Evolutionary conservation across 2,888 invertebrate genomes (phyloP).

Genomic region (Dryobota labecula): DNA sequence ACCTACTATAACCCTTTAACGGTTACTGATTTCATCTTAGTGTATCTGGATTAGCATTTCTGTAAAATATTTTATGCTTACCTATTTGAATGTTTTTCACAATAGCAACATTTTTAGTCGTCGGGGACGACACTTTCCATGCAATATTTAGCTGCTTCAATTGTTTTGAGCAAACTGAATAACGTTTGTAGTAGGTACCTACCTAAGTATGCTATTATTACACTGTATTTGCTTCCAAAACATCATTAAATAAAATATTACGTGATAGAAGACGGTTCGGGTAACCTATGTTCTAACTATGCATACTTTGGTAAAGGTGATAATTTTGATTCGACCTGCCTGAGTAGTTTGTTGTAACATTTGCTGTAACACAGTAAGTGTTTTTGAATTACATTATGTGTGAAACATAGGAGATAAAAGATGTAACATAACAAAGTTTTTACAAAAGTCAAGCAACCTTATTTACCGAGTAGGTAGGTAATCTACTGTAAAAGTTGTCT

Average conservation of each 20-base stretch:
- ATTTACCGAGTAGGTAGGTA: not conserved
- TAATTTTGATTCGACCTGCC: conserved; percentile 14
- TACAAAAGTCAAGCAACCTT: not conserved
- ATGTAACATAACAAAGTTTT: not conserved
- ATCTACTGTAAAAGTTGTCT: not conserved
- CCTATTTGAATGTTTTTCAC: not conserved
- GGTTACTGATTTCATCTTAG: not conserved
- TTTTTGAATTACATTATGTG: not conserved
- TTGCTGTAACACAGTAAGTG: conserved; percentile 1
- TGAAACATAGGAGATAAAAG: not conserved
- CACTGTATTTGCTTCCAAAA: not conserved
- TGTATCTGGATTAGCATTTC: not conserved
- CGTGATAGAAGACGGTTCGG: not conserved
- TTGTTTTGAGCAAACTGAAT: not conserved
- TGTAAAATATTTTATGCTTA: not conserved
- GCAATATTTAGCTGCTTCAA: not conserved
- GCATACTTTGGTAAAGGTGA: not conserved
- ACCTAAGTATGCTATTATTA: not conserved
- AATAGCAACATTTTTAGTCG: not conserved
- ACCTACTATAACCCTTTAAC: not conserved
- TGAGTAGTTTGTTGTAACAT: conserved; percentile 11
- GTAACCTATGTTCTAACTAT: not conserved
- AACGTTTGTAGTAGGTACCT: not conserved
- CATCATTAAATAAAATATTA: not conserved
- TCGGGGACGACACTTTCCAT: not conserved